Evolutionary conservation across 64 coral and sea anemone genomes (phyloP).

Genomic region (Montipora foliosa): DNA sequence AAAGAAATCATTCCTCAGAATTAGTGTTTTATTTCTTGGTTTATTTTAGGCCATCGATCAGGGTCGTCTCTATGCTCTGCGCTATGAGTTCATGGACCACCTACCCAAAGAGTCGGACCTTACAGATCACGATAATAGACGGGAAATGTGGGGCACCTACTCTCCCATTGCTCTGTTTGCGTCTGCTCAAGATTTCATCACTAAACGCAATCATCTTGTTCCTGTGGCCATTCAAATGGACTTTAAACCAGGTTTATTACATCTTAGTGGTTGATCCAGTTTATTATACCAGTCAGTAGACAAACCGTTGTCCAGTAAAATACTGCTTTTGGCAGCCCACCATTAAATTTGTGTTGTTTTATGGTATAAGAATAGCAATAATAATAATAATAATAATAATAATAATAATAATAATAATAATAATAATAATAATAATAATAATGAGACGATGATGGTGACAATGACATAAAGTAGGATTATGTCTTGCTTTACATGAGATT

Average conservation of each 20-base stretch:
- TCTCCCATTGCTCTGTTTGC: conserved; percentile 80
- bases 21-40: not conserved
- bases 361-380: not conserved
- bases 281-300: not conserved
- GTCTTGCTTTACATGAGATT: no score
- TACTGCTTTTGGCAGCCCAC: not conserved
- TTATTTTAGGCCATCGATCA: conserved; percentile 33
- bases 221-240: conserved; percentile 78
- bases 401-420: no score
- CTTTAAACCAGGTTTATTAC: conserved; percentile 14
- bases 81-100: conserved; percentile 48
- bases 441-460: no score
- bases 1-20: not conserved
- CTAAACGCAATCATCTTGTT: not conserved
- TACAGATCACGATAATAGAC: conserved; percentile 12
- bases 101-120: conserved; percentile 20
- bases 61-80: conserved; percentile 64
- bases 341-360: not conserved
- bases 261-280: not conserved
- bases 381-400: not conserved
- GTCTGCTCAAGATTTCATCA: not conserved
- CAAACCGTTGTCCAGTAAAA: not conserved
- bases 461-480: no score
- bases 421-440: no score
- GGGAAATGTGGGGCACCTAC: conserved; percentile 44